phyloP scores from a whole-genome alignment of 1,140 invertebrate species.

The Chelonus insularis region DNA sequence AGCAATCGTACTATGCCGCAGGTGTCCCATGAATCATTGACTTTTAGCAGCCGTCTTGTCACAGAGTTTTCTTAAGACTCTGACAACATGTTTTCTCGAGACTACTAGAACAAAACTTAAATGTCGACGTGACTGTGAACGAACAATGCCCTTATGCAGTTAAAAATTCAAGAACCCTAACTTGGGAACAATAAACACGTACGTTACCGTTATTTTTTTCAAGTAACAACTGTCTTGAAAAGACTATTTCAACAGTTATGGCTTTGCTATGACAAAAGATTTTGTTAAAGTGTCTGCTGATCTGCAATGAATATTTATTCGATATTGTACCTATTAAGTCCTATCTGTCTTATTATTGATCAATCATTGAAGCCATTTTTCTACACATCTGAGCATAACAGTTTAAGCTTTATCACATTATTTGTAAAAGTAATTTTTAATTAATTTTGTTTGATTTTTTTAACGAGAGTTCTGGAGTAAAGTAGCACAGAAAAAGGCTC shows the following conservation, averaged over 20 bases:
- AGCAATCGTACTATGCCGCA: background rate
- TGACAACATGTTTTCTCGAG: background rate
- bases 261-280: too few species aligned
- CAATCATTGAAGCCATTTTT: background rate
- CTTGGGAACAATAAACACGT: conserved; percentile 7
- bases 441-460: background rate
- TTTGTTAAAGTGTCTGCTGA: too few species aligned
- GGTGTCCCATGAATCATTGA: conserved; percentile 20
- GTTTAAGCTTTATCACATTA: background rate
- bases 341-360: too few species aligned
- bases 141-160: conserved; percentile 7
- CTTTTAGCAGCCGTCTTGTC: background rate
- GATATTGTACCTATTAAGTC: too few species aligned
- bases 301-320: too few species aligned
- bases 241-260: background rate
- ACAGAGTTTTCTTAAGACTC: conserved; percentile 9
- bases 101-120: background rate
- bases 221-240: background rate
- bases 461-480: too few species aligned
- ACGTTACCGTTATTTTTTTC: conserved; percentile 1
- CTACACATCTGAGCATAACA: background rate
- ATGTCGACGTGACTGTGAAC: background rate
- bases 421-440: background rate
- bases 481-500: too few species aligned
- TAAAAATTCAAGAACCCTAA: conserved; percentile 6